Percentiles rank a stretch among this genome's conserved stretches.
Conservation (phyloP, 2,113 vertebrate genomes). For the Clarias gariepinus region DNA sequence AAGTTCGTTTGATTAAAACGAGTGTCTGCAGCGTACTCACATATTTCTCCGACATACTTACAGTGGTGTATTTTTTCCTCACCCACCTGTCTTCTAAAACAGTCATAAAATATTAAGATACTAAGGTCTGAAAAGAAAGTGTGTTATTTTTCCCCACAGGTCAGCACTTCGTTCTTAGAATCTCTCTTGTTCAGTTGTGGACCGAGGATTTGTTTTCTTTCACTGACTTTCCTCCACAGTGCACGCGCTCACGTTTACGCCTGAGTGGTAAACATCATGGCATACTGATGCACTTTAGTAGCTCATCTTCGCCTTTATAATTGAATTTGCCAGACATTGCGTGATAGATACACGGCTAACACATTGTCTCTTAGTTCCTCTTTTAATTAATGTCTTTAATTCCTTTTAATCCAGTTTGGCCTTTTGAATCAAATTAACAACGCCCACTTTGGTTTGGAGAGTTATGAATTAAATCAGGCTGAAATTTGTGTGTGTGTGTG, state of each 20-base stretch:
- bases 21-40: neutral
- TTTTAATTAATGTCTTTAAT: slow-evolving; percentile 48
- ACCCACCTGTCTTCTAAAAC: neutral
- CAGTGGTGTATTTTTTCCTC: too few relatives aligned
- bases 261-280: neutral
- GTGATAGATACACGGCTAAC: slow-evolving; percentile 11
- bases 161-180: neutral
- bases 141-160: neutral
- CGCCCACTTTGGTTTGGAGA: neutral
- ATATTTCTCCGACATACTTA: neutral
- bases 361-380: neutral
- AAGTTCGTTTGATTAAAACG: neutral
- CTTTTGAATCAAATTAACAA: slow-evolving; percentile 44
- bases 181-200: neutral
- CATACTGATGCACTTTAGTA: slow-evolving; percentile 1
- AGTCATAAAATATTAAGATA: neutral
- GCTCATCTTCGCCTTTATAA: slow-evolving; percentile 27
- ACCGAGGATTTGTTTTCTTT: neutral
- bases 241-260: neutral
- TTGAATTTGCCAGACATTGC: slow-evolving; percentile 29
- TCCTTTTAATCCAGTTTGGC: slow-evolving; percentile 41
- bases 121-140: neutral
- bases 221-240: neutral
- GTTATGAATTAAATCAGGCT: slow-evolving; percentile 29
- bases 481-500: neutral